Base-by-base conservation (phyloP, 2,797 vertebrate species). In the Cirrhinus mrigala region DNA sequence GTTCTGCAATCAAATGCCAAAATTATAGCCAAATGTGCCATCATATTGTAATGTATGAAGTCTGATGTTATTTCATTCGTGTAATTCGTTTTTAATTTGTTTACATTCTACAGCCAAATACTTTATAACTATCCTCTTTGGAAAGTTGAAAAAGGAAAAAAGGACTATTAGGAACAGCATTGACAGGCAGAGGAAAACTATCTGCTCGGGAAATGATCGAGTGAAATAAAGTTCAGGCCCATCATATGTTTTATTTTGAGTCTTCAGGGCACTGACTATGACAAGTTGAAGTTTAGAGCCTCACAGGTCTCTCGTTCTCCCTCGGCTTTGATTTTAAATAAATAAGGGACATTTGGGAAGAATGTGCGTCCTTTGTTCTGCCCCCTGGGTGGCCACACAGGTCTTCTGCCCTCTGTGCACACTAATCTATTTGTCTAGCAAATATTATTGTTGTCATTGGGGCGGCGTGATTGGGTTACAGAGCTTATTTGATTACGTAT, bases 381-480 rank as follows among this genome's bases (percentile, higher is more conserved):
- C 90, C 92, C 64, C 91, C 89, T 95, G 94, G 95, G 95, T 95
- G 95, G 94, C 92, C 94, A 93, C 69, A 62, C 52, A 73, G 69
- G 68, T 82, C 81, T 88, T 89, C 89, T 92, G 88, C 93, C 91
- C 89, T 85, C 88, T 85, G 85, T 90, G 89, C 88, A 68, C 87
- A 81, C 88, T 89, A 73, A 93, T 95, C 92, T 94, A 87, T 93
- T 92, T 93, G 93, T 93, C 92, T 91, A 90, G 92, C 91, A 90
- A 93, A 91, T 83, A 66, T 87, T 91, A 85, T 92, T 82, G 90
- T 92, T 93, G 91, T 94, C 90, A 89, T 90, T 90, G 85, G 89
- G 87, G 90, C 91, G 86, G 83, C 50, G 90, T 91, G 92, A 92
- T 91, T 88, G 87, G 92, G 92, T 92, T 91, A 93, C 87, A 92